These are phyloP conservation scores for Arenaria interpres DNA, from an alignment of 2,113 vertebrate genomes.

Conservation along the genomic window DNA sequence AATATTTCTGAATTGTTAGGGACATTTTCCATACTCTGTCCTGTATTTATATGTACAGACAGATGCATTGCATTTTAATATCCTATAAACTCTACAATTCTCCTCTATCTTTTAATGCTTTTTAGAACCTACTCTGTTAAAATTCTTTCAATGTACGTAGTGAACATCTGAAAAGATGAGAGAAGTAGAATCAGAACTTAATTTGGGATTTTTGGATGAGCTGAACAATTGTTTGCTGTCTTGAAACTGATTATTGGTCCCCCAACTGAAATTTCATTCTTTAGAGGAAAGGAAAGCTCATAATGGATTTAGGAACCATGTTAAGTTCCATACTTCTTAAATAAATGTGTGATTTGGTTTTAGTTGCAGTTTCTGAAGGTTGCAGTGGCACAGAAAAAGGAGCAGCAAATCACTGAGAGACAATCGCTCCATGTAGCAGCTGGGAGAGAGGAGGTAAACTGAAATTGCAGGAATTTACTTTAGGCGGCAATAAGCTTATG, in stretches of 20 bases:
- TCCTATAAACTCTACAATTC: background rate
- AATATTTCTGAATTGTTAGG: background rate
- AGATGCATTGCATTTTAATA: background rate
- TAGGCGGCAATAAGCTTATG: conserved; percentile 36
- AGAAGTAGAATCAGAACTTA: background rate
- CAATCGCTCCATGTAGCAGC: conserved; percentile 29
- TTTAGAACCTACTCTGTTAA: background rate
- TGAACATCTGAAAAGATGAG: background rate
- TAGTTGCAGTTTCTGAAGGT: background rate
- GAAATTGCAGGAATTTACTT: conserved; percentile 51
- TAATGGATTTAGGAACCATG: background rate
- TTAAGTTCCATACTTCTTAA: background rate
- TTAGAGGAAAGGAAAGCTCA: background rate
- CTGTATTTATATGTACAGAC: background rate
- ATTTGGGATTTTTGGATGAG: background rate
- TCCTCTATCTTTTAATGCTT: background rate
- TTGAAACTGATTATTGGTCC: background rate
- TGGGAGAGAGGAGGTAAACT: conserved; percentile 53
- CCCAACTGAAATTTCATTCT: background rate
- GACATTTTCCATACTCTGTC: background rate
- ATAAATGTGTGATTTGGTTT: background rate
- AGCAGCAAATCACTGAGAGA: conserved; percentile 11
- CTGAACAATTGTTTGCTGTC: background rate
- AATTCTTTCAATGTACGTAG: background rate
- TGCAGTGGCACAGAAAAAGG: conserved; percentile 17